These are phyloP conservation scores for Paraescarpia echinospica DNA, from an alignment of 1,140 invertebrate genomes.

Conservation along the genomic window DNA sequence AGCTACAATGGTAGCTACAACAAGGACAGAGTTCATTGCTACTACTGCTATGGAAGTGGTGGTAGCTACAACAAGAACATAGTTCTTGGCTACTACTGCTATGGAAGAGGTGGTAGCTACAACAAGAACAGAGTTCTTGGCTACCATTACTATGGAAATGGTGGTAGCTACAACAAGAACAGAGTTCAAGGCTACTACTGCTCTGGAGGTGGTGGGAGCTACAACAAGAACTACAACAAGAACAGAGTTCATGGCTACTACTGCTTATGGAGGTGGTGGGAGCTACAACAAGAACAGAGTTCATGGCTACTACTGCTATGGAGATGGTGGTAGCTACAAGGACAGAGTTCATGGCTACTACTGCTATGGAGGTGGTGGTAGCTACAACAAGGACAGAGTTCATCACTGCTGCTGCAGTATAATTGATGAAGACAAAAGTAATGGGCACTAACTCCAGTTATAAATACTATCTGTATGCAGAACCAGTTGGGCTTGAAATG, in stretches of 20 bases:
- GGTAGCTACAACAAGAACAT: not conserved
- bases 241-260: not conserved
- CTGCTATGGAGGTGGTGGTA: not conserved
- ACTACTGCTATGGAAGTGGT: not conserved
- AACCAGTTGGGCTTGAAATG: too few relatives aligned
- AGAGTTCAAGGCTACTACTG: not conserved
- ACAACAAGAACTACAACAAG: slow-evolving; percentile 5
- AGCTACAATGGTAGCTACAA: not conserved
- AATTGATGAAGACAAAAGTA: too few relatives aligned
- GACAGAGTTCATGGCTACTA: not conserved
- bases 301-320: not conserved
- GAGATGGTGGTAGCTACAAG: not conserved
- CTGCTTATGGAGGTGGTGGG: not conserved
- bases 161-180: not conserved
- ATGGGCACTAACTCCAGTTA: too few relatives aligned
- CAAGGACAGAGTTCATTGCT: not conserved
- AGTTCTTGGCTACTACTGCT: not conserved
- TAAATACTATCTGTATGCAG: too few relatives aligned
- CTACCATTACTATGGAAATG: not conserved
- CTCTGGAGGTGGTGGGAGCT: not conserved
- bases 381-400: not conserved
- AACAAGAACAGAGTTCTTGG: not conserved
- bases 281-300: not conserved
- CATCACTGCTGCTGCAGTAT: not conserved
- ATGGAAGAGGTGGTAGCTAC: not conserved